Evolutionary conservation across 2,888 invertebrate genomes (phyloP), one percentile per base, ranked within the genome.

Genomic region (Sesamia inferens): DNA sequence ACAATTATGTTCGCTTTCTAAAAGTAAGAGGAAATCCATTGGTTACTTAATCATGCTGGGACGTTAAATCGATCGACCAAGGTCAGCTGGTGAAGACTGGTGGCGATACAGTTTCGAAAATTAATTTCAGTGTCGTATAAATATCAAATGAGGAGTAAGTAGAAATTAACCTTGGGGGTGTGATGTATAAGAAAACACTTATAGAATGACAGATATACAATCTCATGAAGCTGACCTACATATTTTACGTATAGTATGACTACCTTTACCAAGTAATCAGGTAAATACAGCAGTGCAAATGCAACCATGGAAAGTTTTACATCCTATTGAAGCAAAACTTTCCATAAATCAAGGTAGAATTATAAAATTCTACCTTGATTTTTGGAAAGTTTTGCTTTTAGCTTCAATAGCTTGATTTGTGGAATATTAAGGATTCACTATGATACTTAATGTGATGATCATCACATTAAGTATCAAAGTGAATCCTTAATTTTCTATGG

Each of bases 11-110:
- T 62, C 61, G 81, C 78, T 82, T 82, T 82, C 75, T 78, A 82
- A 71, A 75, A 68, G 69, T 63, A 63, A 71, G 48, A 72, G 72
- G 79, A 70, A 82, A 75, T 68, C 44, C 22, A 82, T 66, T 82
- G 63, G 6, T 73, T 75, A 78, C 62, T 79, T 68, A 74, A 81
- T 81, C 68, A 68, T 68, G 58, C 19, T 76, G 64, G 44, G 81
- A 78, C 65, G 70, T 66, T 66, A 63, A 82, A 78, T 82, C 73
- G 75, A 82, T 78, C 66, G 70, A 71, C 62, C 79, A 79, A 82
- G 81, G 81, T 73, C 73, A 58, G 31, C 22, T 47, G 67, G 62
- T 79, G 68, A 68, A 71, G 67, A 75, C 68, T 22, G 7, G n/a
- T n/a, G n/a, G 61, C 68, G 68, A 80, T 55, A 55, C 59, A 54